Base-by-base conservation (phyloP, 1,140 invertebrate species). In the Conus ventricosus region DNA sequence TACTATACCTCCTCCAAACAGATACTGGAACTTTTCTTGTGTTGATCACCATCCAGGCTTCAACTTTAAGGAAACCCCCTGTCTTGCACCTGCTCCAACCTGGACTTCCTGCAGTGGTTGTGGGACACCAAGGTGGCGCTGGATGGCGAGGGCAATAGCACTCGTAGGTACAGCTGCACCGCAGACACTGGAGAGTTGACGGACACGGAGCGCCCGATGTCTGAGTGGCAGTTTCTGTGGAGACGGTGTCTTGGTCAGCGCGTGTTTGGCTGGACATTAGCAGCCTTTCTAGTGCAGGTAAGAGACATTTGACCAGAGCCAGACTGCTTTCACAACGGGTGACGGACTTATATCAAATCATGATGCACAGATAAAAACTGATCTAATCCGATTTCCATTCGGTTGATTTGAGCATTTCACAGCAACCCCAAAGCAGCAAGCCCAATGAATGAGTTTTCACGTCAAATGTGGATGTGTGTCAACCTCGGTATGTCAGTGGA, bases 71-170 rank as follows among this genome's bases (percentile, higher is more conserved):
- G 78, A 11, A 80, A 80, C 78, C 78, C 78, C 15, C 20, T 80
- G 27, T 15, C 20, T 5, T 80, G 78, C 78, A 13, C 78, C 8
- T 80, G 57, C 78, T 27, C 78, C 78, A 39, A 80, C 27, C 78
- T 80, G 78, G 78, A 80, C 51, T 80, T 80, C 51, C 27, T 80
- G 51, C 78, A n/a, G 78, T 80, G 78, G 78, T 51, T 80, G 78
- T 80, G 78, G 78, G 51, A 39, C 11, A 80, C 78, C 10, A 27
- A 27, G 27, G 78, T 80, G 4, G 20, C 27, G 27, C 20, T 80
- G 78, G 78, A 80, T n/a, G 57, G 78, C 1, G 11, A n/a, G 27
- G 27, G 78, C 57, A 60, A 25, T 15, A 80, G 27, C 78, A 51
- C 78, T 11, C 78, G n/a, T 11, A 53, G 51, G 27, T 80, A 80